Base-by-base conservation (phyloP, 2,888 invertebrate species). In the Perdita meconis region DNA sequence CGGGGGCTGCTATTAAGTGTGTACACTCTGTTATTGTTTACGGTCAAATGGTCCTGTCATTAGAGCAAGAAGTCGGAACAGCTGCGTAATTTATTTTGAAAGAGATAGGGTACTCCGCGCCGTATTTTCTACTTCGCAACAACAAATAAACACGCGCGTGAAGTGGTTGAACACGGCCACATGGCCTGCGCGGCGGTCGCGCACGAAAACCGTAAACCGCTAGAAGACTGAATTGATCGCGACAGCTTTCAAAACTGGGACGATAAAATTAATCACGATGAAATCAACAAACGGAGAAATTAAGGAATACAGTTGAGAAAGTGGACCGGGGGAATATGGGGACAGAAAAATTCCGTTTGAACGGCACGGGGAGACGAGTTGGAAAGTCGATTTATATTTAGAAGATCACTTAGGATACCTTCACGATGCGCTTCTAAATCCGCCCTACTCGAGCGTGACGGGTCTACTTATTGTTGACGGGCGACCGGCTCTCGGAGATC, bases 81-180 rank as follows among this genome's bases (percentile, higher is more conserved):
- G 55, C 74, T 40, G 74, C 5, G 2, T 13, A 40, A 73, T 73
- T 75, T 75, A 73, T 75, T 75, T 75, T 47, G 24, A 65, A 60
- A 60, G 38, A 2, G 44, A 72, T 22, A 4, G 3, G 47, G 13
- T 26, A 51, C 44, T 13, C 12, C 22, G 19, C n/a, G 40, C 16
- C 47, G 24, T 63, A 57, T 71, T 63, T 61, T 57, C 53, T 38
- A 22, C 30, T 59, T 50, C 53, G 30, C 12, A 53, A 26, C 74
- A 55, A 47, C 53, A 65, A 75, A 75, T 50, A 55, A 44, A 64
- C 38, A n/a, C 16, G 2, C 12, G 10, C 53, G n/a, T 36, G 42
- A 42, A 73, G 47, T 16, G 13, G 40, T 26, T 2, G 16, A 63
- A n/a, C 16, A 30, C 10, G 10, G 3, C 34, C 56, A 42, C 61